Percentiles rank a stretch among this genome's conserved stretches.
phyloP scores from a whole-genome alignment of 2,888 invertebrate species.

The Acheta domesticus region DNA sequence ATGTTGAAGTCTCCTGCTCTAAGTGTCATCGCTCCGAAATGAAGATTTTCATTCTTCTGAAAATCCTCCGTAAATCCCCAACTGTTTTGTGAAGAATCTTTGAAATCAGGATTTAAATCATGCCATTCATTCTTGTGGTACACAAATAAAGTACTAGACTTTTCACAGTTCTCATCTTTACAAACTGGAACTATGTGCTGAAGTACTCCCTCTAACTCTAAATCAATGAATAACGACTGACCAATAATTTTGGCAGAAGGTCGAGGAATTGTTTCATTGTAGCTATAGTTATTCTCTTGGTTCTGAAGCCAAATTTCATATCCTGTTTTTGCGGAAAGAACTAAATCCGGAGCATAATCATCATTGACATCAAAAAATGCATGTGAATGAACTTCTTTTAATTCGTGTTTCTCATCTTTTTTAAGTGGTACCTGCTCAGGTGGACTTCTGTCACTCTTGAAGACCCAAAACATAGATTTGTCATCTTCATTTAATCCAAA shows the following conservation, averaged over 20 bases:
- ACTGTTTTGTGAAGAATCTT: conserved; percentile 57
- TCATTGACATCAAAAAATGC: conserved; percentile 84
- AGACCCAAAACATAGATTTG: conserved; percentile 70
- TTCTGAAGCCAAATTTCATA: conserved; percentile 67
- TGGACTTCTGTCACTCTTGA: conserved; percentile 55
- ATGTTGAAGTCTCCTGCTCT: conserved; percentile 90
- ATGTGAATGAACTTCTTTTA: conserved; percentile 78
- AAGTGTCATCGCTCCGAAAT: conserved; percentile 73
- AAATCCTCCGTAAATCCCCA: conserved; percentile 71
- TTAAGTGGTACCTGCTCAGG: conserved; percentile 45
- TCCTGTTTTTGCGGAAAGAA: conserved; percentile 66
- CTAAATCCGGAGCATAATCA: conserved; percentile 80
- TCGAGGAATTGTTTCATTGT: not conserved
- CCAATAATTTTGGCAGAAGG: conserved; percentile 54
- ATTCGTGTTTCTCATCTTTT: conserved; percentile 43
- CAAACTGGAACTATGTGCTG: conserved; percentile 84
- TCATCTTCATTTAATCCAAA: conserved; percentile 66
- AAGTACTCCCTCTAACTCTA: conserved; percentile 77
- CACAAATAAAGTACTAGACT: conserved; percentile 66
- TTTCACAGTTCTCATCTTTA: conserved; percentile 59
- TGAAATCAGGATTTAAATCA: conserved; percentile 69
- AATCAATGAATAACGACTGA: conserved; percentile 82
- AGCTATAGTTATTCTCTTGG: not conserved
- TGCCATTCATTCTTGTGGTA: conserved; percentile 43
- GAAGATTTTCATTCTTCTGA: conserved; percentile 51